Evolutionary conservation across 2,113 vertebrate genomes (phyloP), one percentile per base, ranked within the genome.

Genomic region (Dasyornis broadbenti): DNA sequence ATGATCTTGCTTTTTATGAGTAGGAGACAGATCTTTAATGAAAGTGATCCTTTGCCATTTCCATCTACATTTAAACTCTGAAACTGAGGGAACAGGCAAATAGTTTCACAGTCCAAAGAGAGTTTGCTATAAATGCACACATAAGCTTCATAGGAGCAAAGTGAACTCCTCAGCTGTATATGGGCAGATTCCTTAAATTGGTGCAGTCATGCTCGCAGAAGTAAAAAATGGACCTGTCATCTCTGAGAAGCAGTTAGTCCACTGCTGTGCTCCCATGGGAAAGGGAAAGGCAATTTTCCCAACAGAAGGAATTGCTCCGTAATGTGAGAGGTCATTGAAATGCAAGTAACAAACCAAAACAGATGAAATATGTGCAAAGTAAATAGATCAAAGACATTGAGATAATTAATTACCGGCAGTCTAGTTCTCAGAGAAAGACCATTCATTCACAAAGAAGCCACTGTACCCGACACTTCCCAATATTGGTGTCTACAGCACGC

Each of bases 311-410:
- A 92, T 82, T 66, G 65, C 83, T 95, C 72, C 0, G 0, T 94
- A 94, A 95, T 76, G 89, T 94, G 86, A 92, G 92, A 89, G 91
- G 96, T 93, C 89, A 95, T 82, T 94, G 92, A 94, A 92, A 96
- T 94, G 92, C 86, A 96, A 96, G 86, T 92, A 96, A 92, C 89
- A 95, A 96, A 94, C 92, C 92, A 94, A 97, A 94, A 89, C 94
- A 94, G 91, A 97, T 86, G 94, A 95, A 95, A 95, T 94, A 96
- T 95, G 95, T 33, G 9, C 69, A 65, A 90, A 96, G 83, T 79
- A 97, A 94, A 86, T 84, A 95, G 95, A 97, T 96, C 92, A 97
- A 95, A 97, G 96, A 84, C 86, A 68, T 44, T 59, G 92, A 95
- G 94, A 94, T 96, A 96, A 96, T 96, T 93, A 93, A 94, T 95